Evolutionary conservation across 2,888 invertebrate species (phyloP), one percentile per base, ranked within the genome.

Genomic region (Pandemis corylana): DNA sequence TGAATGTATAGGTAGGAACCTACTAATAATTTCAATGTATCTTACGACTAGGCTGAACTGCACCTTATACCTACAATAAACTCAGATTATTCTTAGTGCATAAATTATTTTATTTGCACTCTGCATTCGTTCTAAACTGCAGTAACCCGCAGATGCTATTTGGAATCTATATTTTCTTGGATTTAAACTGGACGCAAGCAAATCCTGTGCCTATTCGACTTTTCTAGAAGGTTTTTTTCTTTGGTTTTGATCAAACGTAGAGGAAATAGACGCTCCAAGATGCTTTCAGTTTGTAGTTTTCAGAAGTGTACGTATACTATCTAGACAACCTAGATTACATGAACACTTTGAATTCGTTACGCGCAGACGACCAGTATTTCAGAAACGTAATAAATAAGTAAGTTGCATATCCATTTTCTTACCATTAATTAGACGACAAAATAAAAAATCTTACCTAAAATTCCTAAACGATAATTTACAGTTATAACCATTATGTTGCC

Each of bases 401-500:
- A 20, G 15, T 7, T 15, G 49, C n/a, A 51, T 46, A 0, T 7
- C 7, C 5, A 51, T 13, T 13, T 7, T 51, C 6, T 28, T 12
- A 59, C 10, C 10, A 28, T 10, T 12, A 28, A 59, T 28, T 0
- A 59, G 59, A 5, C 6, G 7, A 10, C 2, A 59, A 59, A 59
- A 59, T 10, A 28, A 12, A 28, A 12, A 12, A 20, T 78, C 85
- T 87, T 77, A 98, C 98, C 98, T 79, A 98, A 93, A 81, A 97
- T 96, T 13, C 98, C 98, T 13, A 98, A 94, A 56, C 98, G 95
- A 86, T 96, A 98, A 90, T 98, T 98, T 76, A 98, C 92, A 1
- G 98, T 98, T 72, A 98, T 96, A 70, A 98, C 97, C 90, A 98
- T 96, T 63, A 98, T 96, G 83, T 97, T 96, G n/a, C 98, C 99